A percentile compares a stretch with the other conserved stretches of the same genome.
Evolutionary conservation across 2,888 invertebrate species (phyloP).

Genomic region (Melanchra persicariae): DNA sequence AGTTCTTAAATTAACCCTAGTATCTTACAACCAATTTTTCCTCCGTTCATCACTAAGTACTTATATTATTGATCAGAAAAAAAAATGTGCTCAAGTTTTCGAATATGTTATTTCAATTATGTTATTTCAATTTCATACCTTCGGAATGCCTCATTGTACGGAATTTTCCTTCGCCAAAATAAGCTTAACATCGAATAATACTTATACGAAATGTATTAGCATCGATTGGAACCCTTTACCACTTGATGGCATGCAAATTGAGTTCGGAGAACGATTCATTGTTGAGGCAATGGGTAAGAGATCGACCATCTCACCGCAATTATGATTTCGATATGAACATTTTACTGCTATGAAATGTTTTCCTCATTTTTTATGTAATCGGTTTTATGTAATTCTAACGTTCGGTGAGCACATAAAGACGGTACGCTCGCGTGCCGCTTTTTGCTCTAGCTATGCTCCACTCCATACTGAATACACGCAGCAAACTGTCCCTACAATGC

Average conservation of each 20-base stretch:
- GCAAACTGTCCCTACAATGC: too few species aligned
- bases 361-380: background rate
- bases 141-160: background rate
- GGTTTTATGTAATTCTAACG: too few species aligned
- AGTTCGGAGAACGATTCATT: slow-evolving; percentile 21
- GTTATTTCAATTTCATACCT: background rate
- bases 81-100: background rate
- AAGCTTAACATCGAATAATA: slow-evolving; percentile 13
- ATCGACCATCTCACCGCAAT: slow-evolving; percentile 16
- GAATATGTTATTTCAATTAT: background rate
- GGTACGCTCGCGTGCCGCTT: too few species aligned
- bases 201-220: slow-evolving; percentile 12
- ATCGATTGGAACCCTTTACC: slow-evolving; percentile 31
- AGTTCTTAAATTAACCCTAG: too few species aligned
- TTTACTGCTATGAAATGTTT: background rate
- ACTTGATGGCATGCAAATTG: slow-evolving; percentile 27
- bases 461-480: too few species aligned
- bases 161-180: slow-evolving; percentile 1
- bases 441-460: too few species aligned
- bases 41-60: too few species aligned
- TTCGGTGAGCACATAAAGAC: too few species aligned
- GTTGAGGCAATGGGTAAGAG: slow-evolving; percentile 19
- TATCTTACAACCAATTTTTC: too few species aligned
- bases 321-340: slow-evolving; percentile 22
- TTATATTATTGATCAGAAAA: too few species aligned